These are phyloP conservation scores for Tiliqua scincoides DNA, from an alignment of 2,113 vertebrate genomes.

Conservation along the genomic window DNA sequence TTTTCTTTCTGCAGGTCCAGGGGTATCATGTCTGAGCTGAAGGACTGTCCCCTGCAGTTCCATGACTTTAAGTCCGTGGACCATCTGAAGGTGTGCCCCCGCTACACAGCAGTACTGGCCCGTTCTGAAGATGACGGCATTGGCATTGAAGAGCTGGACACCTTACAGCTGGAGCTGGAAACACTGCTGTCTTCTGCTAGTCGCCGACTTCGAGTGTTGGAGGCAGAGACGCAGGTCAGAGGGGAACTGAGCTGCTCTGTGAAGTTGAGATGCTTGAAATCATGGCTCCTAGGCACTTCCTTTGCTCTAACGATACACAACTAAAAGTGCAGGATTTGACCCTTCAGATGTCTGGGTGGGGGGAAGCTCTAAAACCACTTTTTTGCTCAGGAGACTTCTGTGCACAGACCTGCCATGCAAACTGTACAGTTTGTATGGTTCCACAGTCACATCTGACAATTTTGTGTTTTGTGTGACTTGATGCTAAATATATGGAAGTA, in stretches of 20 bases:
- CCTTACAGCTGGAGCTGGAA: conserved; percentile 96
- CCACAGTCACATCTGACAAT: neutral
- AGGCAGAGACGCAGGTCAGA: conserved; percentile 95
- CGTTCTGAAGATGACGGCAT: conserved; percentile 97
- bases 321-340: neutral
- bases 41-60: conserved; percentile 97
- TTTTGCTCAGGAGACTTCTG: neutral
- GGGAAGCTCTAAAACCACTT: neutral
- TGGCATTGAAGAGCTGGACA: conserved; percentile 97
- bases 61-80: conserved; percentile 99
- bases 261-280: neutral
- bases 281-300: neutral
- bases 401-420: neutral
- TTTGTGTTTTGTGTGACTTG: no score
- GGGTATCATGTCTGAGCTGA: conserved; percentile 92
- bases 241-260: neutral
- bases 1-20: neutral
- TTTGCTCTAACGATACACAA: neutral
- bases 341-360: neutral
- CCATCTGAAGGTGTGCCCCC: conserved; percentile 93
- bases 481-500: no score
- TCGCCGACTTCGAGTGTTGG: conserved; percentile 90
- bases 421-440: no score
- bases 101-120: conserved; percentile 94
- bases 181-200: conserved; percentile 94